Evolutionary conservation across 2,888 invertebrate species (phyloP), one percentile per base, ranked within the genome.

Genomic region (Ctena decussata): DNA sequence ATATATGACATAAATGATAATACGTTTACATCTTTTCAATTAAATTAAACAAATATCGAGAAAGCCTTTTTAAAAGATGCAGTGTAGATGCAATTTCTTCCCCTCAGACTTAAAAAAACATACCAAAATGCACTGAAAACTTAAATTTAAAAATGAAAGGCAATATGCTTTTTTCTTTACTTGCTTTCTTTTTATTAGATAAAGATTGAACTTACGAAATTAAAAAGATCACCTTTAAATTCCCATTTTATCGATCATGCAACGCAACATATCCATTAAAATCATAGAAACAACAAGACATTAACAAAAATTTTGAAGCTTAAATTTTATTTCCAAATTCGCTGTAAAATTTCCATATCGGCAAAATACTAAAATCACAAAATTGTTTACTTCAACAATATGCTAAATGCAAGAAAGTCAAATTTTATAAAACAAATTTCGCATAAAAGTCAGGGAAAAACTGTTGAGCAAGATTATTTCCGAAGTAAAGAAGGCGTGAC

Each of bases 381-480:
- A 65, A 65, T 8, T 32, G 35, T 65, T 35, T 65, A 35, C 65
- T 65, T 65, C 18, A 8, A 8, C 65, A 65, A 65, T 65, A 65
- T 65, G 32, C 35, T 12, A 32, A 35, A 32, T 11, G 35, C 32
- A 65, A 27, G 35, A 65, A 65, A 65, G 65, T 65, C 35, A 35
- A 65, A 65, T 65, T n/a, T 65, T 65, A 65, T 65, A 65, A 65
- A 65, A 65, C 46, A 35, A 65, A 65, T 65, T 65, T 65, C 65
- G 32, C 65, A 65, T 65, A 65, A 65, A 65, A 65, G 65, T 65
- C 65, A 65, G 21, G 21, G 65, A 35, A 65, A 57, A 65, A 65
- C 65, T 65, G 65, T 65, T 65, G 65, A 65, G 35, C 65, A 65
- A 5, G 65, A 11, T 65, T 65, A 65, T 35, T 65, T 32, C 65